Evolutionary conservation across 1,140 invertebrate species (phyloP), one percentile per base, ranked within the genome.

Genomic region (Nebria ingens): DNA sequence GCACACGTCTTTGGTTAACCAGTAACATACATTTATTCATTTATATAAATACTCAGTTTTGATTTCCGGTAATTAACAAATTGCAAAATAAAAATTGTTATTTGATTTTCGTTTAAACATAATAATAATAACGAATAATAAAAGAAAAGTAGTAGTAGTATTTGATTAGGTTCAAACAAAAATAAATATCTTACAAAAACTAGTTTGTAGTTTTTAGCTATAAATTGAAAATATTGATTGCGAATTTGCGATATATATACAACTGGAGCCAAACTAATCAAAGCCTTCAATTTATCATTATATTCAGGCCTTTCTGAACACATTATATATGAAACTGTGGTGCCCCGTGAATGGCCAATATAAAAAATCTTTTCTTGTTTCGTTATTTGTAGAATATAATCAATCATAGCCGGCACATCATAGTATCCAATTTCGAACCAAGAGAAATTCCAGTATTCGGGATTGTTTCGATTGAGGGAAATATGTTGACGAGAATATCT

Each of bases 321-420:
- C 53, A 81, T 64, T 0, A 79, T 76, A 21, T 82, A 75, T 55
- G 80, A 80, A 0, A 64, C 66, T 0, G 79, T 81, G 0, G 76
- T 78, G 29, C 80, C 79, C 67, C 78, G 76, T 1, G 78, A 80
- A 66, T 84, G 82, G 1, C 82, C 86, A 17, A 87, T 72, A 62
- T 86, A 88, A 38, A 73, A 74, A 12, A 88, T 51, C 34, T 79
- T 71, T 23, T 61, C 59, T 6, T 69, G 64, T 4, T 67, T 68
- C 3, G 82, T 85, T 25, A 58, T 62, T 1, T 68, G 65, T 3
- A 85, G 58, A 9, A 84, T 74, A 62, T 80, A 80, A 62, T 86
- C 77, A 38, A 89, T 71, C 65, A 79, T 77, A 1, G 82, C 76
- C 13, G 83, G 80, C 13, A 85, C 55, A 66, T 86, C 84, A 59